phyloP scores from a whole-genome alignment of 1,140 invertebrate species.

The Maniola jurtina region DNA sequence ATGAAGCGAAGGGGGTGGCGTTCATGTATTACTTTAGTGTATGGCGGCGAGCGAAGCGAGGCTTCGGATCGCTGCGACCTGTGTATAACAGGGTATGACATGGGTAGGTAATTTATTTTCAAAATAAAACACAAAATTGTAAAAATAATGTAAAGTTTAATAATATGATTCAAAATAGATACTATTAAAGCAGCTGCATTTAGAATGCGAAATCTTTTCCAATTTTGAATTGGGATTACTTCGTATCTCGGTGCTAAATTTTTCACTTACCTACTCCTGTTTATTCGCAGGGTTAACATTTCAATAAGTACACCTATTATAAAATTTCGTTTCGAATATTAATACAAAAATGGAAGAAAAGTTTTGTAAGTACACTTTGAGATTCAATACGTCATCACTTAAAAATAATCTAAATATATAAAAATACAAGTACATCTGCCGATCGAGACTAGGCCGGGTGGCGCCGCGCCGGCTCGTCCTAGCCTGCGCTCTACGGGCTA shows the following conservation, averaged over 20 bases:
- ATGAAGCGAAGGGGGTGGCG: too few relatives aligned
- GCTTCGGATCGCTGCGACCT: too few relatives aligned
- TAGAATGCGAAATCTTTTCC: conserved; percentile 21
- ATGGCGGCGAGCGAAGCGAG: too few relatives aligned
- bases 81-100: too few relatives aligned
- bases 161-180: conserved; percentile 4
- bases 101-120: too few relatives aligned
- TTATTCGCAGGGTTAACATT: neutral
- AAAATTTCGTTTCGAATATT: too few relatives aligned
- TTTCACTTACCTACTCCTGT: neutral
- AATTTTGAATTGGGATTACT: conserved; percentile 26
- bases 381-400: conserved; percentile 32
- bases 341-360: too few relatives aligned
- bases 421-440: conserved; percentile 23
- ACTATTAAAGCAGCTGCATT: conserved; percentile 16
- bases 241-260: conserved; percentile 3
- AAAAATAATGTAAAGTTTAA: conserved; percentile 25
- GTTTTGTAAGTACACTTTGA: conserved; percentile 25
- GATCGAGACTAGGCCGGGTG: too few relatives aligned
- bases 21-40: too few relatives aligned
- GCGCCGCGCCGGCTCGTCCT: too few relatives aligned
- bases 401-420: conserved; percentile 13
- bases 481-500: too few relatives aligned
- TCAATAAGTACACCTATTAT: neutral
- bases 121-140: conserved; percentile 14